Conservation (phyloP, 1,140 invertebrate species). For the Anastatus disparis region DNA sequence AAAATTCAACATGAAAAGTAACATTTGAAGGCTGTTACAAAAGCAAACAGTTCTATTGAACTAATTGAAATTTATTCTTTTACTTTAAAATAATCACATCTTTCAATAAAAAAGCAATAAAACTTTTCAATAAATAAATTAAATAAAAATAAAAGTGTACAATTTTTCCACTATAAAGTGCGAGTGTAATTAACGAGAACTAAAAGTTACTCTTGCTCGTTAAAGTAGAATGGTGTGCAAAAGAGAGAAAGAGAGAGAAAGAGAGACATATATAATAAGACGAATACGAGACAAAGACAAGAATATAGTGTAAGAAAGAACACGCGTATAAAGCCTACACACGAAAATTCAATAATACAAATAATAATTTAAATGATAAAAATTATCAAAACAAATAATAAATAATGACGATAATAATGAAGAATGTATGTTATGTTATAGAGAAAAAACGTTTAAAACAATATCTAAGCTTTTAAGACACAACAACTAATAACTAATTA, state of each 20-base stretch:
- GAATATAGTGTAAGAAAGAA: conserved; percentile 14
- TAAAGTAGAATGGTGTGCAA: conserved; percentile 15
- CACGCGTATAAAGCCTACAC: conserved; percentile 21
- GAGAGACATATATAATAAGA: too few relatives aligned
- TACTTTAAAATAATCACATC: too few relatives aligned
- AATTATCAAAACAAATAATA: not conserved
- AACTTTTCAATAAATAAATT: too few relatives aligned
- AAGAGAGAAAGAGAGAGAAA: too few relatives aligned
- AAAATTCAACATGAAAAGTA: too few relatives aligned
- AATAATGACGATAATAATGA: not conserved
- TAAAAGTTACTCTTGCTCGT: conserved; percentile 29
- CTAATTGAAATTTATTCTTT: too few relatives aligned
- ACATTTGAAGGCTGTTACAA: too few relatives aligned
- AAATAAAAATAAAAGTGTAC: not conserved
- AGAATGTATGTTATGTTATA: not conserved
- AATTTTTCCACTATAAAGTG: conserved; percentile 29
- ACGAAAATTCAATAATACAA: conserved; percentile 5
- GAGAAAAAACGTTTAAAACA: too few relatives aligned
- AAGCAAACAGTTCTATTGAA: too few relatives aligned
- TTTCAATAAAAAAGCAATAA: too few relatives aligned
- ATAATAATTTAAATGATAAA: not conserved
- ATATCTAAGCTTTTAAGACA: not conserved
- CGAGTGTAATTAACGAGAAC: conserved; percentile 27
- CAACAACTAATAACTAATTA: conserved; percentile 18
- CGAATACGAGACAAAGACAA: conserved; percentile 21